Evolutionary conservation across 2,888 invertebrate genomes (phyloP), one percentile per base, ranked within the genome.

Genomic region (Antitype chi): DNA sequence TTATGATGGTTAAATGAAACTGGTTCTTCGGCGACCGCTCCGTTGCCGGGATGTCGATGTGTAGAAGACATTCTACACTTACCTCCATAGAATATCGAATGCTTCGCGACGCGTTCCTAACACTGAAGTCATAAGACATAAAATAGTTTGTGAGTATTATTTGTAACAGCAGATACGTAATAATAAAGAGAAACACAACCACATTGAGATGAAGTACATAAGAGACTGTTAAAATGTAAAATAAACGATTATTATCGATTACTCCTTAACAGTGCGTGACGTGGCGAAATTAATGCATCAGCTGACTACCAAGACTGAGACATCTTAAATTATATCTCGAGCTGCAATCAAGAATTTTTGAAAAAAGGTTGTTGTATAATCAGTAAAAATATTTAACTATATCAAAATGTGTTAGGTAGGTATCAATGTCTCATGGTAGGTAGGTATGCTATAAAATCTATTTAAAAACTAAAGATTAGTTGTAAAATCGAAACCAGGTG

Each of bases 1-100:
- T 96, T 96, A 96, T 95, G 94, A 96, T 96, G 96, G 96, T 96
- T 96, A 95, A 94, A 94, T 92, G 92, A 94, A 96, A 96, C 96
- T 95, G 95, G 96, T 96, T 96, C 92, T 92, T 87, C 89, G 89
- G 83, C 92, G 91, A 91, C 91, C 91, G 90, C 91, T 90, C 85
- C 91, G 91, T 91, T 92, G 93, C 90, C 91, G 93, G 92, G 93
- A 92, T 90, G 91, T 91, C 90, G 93, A 91, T 89, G 92, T 90
- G 88, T 91, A 89, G 87, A 92, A 92, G 89, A 91, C 89, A 92
- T 90, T 91, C 89, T 91, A 92, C 88, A 79, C 87, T 89, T 88
- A 87, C 85, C 85, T 89, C 88, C 82, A 88, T 84, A 81, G 64
- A 85, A 82, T 81, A 84, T 87, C 80, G 80, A 86, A 84, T 79